These are phyloP conservation scores for Malachius bipustulatus DNA, from an alignment of 2,888 invertebrate species.

Conservation along the genomic window DNA sequence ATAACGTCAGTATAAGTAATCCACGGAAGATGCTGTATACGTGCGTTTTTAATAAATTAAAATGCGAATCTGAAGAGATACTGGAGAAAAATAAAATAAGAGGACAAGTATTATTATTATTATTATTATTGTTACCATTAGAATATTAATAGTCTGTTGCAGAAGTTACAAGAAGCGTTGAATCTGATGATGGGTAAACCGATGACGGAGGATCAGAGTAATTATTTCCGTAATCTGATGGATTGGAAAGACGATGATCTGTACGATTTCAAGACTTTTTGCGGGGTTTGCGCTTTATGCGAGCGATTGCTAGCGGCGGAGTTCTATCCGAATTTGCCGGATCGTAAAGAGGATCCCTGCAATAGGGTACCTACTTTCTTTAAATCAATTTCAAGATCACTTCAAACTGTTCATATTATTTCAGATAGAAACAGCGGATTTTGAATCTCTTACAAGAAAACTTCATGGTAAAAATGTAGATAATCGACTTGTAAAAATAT, in stretches of 20 bases:
- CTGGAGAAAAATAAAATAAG: no score
- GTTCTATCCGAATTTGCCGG: conserved; percentile 37
- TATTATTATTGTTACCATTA: no score
- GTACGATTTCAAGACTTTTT: conserved; percentile 63
- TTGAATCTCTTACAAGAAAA: conserved; percentile 50
- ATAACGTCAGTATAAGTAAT: conserved; percentile 52
- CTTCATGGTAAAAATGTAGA: conserved; percentile 40
- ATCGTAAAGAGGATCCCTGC: conserved; percentile 53
- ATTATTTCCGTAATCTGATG: conserved; percentile 39
- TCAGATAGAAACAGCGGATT: conserved; percentile 57
- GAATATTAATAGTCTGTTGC: no score
- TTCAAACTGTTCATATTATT: no score
- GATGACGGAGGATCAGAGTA: conserved; percentile 40
- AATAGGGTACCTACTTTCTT: conserved; percentile 59
- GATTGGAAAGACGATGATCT: conserved; percentile 42
- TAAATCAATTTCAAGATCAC: no score
- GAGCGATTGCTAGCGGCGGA: conserved; percentile 55
- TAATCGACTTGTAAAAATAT: conserved; percentile 39
- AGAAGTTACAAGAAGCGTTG: conserved; percentile 46
- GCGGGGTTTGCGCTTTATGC: conserved; percentile 64
- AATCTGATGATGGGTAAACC: conserved; percentile 54
- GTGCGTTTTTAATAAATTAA: conserved; percentile 41
- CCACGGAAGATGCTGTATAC: conserved; percentile 46
- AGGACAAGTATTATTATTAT: no score
- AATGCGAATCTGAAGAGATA: conserved; percentile 27